These are phyloP conservation scores for Chelon auratus DNA, from an alignment of 2,797 vertebrate species.

Conservation along the genomic window DNA sequence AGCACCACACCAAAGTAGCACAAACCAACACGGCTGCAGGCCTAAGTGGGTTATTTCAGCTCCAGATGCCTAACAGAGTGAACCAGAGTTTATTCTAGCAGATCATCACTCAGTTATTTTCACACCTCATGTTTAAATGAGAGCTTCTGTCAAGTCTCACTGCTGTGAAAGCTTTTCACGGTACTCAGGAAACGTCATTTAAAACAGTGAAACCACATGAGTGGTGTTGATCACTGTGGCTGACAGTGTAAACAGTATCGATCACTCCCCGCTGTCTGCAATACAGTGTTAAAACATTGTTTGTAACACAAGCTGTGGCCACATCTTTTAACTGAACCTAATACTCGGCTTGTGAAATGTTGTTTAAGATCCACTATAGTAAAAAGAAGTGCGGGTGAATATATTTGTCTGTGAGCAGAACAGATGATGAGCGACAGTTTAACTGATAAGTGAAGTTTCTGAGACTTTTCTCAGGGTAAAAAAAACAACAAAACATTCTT, in stretches of 20 bases:
- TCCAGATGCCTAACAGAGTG: conserved; percentile 19
- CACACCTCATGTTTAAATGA: not conserved
- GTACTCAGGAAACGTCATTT: conserved; percentile 9
- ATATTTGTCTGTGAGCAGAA: too few relatives aligned
- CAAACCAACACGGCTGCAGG: not conserved
- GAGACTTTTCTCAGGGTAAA: not conserved
- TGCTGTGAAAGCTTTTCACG: not conserved
- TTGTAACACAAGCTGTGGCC: not conserved
- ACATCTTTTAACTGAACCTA: not conserved
- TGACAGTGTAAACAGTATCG: not conserved
- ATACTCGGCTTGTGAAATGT: too few relatives aligned
- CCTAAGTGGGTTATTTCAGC: conserved; percentile 18
- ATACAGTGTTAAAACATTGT: not conserved
- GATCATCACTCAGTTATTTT: not conserved
- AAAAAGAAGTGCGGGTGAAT: too few relatives aligned
- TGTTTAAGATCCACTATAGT: too few relatives aligned
- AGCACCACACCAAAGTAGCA: conserved; percentile 14
- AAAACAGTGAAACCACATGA: conserved; percentile 3
- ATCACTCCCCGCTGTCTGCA: too few relatives aligned
- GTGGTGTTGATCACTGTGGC: not conserved
- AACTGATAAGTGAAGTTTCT: not conserved
- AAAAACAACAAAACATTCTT: not conserved
- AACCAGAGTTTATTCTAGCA: conserved; percentile 18
- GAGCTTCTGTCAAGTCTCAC: not conserved
- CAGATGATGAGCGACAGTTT: too few relatives aligned